These are phyloP conservation scores for Matsumurasca onukii DNA, from an alignment of 1,140 invertebrate genomes.

Conservation along the genomic window DNA sequence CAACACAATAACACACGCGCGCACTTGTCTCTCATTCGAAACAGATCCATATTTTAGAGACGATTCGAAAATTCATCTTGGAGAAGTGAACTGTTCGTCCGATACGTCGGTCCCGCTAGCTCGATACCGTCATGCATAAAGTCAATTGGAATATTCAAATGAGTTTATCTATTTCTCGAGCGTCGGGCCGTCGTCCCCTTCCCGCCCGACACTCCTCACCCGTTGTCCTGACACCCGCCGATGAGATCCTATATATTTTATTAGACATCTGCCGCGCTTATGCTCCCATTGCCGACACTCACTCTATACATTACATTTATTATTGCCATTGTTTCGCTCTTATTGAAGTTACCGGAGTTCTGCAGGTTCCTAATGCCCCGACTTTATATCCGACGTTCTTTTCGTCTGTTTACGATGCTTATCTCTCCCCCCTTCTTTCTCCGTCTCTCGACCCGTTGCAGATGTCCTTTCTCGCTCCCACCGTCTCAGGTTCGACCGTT, in stretches of 20 bases:
- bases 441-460: not conserved
- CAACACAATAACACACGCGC: constrained; percentile 28
- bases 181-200: constrained; percentile 42
- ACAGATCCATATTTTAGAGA: constrained; percentile 34
- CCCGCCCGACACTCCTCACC: constrained; percentile 31
- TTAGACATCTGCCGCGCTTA: constrained; percentile 17
- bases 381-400: not conserved
- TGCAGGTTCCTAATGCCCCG: constrained; percentile 2
- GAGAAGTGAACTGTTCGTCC: constrained; percentile 15
- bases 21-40: constrained; percentile 14
- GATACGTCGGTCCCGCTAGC: not conserved
- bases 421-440: not conserved
- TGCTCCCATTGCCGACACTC: not conserved
- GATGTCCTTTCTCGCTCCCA: not conserved
- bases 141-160: constrained; percentile 36
- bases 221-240: constrained; percentile 29
- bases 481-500: not conserved
- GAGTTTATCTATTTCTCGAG: constrained; percentile 49
- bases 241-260: constrained; percentile 33
- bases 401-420: not conserved
- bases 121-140: constrained; percentile 25
- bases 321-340: constrained; percentile 12
- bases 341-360: not conserved
- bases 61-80: constrained; percentile 34
- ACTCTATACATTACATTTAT: not conserved